Evolutionary conservation across 2,888 invertebrate genomes (phyloP), one percentile per base, ranked within the genome.

Genomic region (Ennomos quercinarius): DNA sequence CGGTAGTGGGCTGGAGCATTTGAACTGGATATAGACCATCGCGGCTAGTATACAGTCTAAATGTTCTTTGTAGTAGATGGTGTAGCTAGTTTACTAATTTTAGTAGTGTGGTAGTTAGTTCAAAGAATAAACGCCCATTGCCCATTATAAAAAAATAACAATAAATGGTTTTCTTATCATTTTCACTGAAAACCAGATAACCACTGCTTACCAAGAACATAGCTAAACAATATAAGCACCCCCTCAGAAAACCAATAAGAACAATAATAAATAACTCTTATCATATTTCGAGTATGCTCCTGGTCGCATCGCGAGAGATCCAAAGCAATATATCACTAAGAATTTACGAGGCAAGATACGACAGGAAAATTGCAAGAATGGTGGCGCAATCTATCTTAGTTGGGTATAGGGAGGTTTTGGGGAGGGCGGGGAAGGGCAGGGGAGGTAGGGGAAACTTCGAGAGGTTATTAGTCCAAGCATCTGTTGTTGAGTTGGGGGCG

Each of bases 351-450:
- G 95, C 94, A 95, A 96, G 96, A 96, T 96, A 96, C 96, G 96
- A 96, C 96, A 96, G 96, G 96, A 96, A 96, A 96, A 96, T 96
- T 96, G 96, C 96, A 96, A 96, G 96, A 96, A 96, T 96, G 96
- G 95, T 95, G 95, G 95, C 95, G 96, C 95, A 95, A 96, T 96
- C 96, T 96, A 96, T 96, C 96, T 96, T 95, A 95, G 95, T 95
- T 95, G 95, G 94, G 93, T 93, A 93, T 85, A 86, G 90, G 87
- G 87, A 86, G 89, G 84, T 82, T 84, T 49, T 83, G 84, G 93
- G 90, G 78, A 73, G 74, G 84, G 89, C 85, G 74, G 80, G 79
- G 76, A 76, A 81, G 81, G 77, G 78, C 86, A 84, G 77, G 76
- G 82, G 87, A 84, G 69, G 68, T 77, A 81, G 88, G 89, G 89